A percentile compares a stretch with the other conserved stretches of the same genome.
Conservation (phyloP, 2,888 invertebrate species). For the Emesis furor region DNA sequence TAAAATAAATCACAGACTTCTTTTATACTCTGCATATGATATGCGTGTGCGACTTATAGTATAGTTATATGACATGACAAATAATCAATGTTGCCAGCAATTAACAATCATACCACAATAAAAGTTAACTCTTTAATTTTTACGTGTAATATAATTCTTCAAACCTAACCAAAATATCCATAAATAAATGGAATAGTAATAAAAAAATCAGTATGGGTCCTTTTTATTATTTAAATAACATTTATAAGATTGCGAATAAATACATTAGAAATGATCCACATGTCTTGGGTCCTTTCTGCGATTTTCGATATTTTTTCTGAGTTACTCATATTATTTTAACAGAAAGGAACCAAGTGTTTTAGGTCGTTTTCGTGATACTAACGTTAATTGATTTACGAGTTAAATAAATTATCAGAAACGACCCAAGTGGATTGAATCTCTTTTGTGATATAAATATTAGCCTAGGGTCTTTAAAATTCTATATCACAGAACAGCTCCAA, state of each 20-base stretch:
- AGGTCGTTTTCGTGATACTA: constrained; percentile 22
- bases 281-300: constrained; percentile 27
- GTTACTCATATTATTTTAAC: constrained; percentile 25
- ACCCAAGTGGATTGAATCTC: constrained; percentile 25
- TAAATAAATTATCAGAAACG: constrained; percentile 27
- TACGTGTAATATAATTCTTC: background rate
- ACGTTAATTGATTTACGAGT: constrained; percentile 18
- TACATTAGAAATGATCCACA: constrained; percentile 27
- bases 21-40: too few species aligned
- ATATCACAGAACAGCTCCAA: constrained; percentile 22
- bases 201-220: constrained; percentile 24
- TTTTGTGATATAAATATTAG: constrained; percentile 22
- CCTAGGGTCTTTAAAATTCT: constrained; percentile 30
- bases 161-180: constrained; percentile 19
- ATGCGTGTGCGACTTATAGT: too few species aligned
- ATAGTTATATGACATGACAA: too few species aligned
- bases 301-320: constrained; percentile 29
- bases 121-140: constrained; percentile 1
- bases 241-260: constrained; percentile 27
- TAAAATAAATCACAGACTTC: too few species aligned
- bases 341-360: constrained; percentile 29
- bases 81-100: too few species aligned
- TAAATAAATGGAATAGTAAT: background rate
- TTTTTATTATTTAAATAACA: constrained; percentile 24
- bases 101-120: background rate